A percentile compares a stretch with the other conserved stretches of the same genome.
Conservation (phyloP, 2,113 vertebrate species). For the Ophiodon elongatus region DNA sequence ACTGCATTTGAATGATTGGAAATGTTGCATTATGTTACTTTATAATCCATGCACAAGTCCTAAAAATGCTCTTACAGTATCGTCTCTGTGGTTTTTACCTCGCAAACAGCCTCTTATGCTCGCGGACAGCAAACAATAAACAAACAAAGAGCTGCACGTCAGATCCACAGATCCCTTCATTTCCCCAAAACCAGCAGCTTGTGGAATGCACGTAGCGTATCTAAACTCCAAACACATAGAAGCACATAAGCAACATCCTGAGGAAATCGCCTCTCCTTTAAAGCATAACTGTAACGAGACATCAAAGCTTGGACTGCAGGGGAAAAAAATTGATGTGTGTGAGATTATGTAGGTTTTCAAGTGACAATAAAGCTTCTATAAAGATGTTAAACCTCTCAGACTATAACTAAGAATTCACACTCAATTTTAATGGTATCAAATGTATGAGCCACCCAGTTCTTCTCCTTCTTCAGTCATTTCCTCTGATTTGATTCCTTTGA, state of each 20-base stretch:
- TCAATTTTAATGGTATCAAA: background rate
- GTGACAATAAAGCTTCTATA: background rate
- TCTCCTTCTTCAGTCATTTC: background rate
- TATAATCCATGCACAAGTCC: background rate
- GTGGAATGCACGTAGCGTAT: constrained; percentile 21
- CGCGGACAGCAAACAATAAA: constrained; percentile 9
- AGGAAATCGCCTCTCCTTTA: constrained; percentile 68
- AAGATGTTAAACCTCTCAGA: background rate
- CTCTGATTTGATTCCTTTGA: constrained; percentile 32
- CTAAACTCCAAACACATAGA: constrained; percentile 38
- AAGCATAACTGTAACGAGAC: constrained; percentile 38
- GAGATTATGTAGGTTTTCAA: background rate
- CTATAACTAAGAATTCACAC: background rate
- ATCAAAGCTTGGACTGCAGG: constrained; percentile 53
- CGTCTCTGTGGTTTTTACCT: background rate
- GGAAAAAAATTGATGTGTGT: background rate
- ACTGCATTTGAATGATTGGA: background rate
- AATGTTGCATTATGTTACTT: background rate
- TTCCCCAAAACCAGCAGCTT: constrained; percentile 30
- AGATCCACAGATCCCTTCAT: constrained; percentile 9
- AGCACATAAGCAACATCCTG: constrained; percentile 64
- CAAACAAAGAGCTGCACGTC: constrained; percentile 2
- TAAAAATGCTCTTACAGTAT: too few species aligned
- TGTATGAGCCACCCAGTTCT: background rate
- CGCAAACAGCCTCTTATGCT: constrained; percentile 2